Percentiles rank a stretch among this genome's conserved stretches.
Evolutionary conservation across 2,113 vertebrate genomes (phyloP).

Genomic region (Acrocephalus arundinaceus): DNA sequence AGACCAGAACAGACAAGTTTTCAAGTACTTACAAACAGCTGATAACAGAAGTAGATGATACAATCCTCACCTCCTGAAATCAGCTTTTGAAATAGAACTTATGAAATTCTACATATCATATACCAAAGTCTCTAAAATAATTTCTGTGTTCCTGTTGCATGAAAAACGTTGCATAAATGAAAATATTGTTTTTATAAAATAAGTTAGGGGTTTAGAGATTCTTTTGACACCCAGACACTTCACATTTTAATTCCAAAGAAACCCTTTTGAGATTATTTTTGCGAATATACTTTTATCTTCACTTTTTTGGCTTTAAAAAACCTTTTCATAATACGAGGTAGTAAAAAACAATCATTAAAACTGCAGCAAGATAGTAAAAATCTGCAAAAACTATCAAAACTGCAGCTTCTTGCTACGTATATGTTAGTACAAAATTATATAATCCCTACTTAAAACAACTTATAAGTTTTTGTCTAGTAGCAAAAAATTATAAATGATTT

Average conservation of each 20-base stretch:
- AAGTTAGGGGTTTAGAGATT: not conserved
- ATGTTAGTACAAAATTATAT: not conserved
- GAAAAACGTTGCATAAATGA: not conserved
- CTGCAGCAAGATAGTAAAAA: not conserved
- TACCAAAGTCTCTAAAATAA: not conserved
- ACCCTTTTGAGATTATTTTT: not conserved
- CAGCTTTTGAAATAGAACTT: not conserved
- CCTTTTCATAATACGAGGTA: not conserved
- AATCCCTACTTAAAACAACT: not conserved
- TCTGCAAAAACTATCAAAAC: not conserved
- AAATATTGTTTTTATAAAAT: not conserved
- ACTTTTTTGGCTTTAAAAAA: not conserved
- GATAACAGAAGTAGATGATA: not conserved
- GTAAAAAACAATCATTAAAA: not conserved
- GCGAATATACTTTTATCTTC: not conserved
- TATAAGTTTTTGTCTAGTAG: not conserved
- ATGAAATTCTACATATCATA: not conserved
- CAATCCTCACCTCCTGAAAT: not conserved
- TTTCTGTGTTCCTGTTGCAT: not conserved
- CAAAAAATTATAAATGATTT: not conserved
- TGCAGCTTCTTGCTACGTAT: not conserved
- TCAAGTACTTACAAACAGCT: not conserved
- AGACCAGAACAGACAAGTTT: not conserved
- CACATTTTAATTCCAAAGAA: not conserved
- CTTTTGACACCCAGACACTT: not conserved